Evolutionary conservation across 2,888 invertebrate genomes (phyloP), one percentile per base, ranked within the genome.

Genomic region (Willowsia nigromaculata): DNA sequence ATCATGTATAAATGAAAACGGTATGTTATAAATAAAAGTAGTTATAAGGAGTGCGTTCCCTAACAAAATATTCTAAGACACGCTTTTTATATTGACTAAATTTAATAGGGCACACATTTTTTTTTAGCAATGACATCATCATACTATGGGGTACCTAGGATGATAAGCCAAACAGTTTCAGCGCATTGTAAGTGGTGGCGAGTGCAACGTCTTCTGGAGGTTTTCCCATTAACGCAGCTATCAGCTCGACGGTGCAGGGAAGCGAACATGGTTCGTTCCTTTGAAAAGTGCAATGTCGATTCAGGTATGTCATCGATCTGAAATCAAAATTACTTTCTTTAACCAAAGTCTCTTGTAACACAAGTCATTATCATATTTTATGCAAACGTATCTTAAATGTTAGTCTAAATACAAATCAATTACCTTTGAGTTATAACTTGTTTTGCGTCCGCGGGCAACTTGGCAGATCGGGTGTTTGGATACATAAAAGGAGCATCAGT

Each of bases 401-500:
- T n/a, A n/a, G n/a, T n/a, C n/a, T n/a, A n/a, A n/a, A n/a, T n/a
- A n/a, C n/a, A n/a, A n/a, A n/a, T n/a, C n/a, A n/a, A n/a, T 5
- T 94, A 97, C 96, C 97, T 95, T 94, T 97, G 97, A 30, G 98
- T 97, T 89, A 98, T 95, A 90, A 96, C 96, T 93, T 97, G 97
- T 94, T 98, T 98, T 25, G 98, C 97, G 93, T 97, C 96, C 93
- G 96, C 94, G 65, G 98, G 97, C 93, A 99, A 94, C 94, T 98
- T 98, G 40, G 98, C 98, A 90, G 98, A 98, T 93, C 98, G 95
- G 91, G 97, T 97, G 94, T 99, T 98, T 1, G 98, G 98, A 94
- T 97, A 99, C 98, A 98, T 98, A 93, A 98, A 99, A 1, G 99
- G 98, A 0, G 98, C 97, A 94, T 99, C 98, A 0, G 98, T 98